Base-by-base conservation (phyloP, 2,113 vertebrate genomes). In the Aegotheles bennettii region DNA sequence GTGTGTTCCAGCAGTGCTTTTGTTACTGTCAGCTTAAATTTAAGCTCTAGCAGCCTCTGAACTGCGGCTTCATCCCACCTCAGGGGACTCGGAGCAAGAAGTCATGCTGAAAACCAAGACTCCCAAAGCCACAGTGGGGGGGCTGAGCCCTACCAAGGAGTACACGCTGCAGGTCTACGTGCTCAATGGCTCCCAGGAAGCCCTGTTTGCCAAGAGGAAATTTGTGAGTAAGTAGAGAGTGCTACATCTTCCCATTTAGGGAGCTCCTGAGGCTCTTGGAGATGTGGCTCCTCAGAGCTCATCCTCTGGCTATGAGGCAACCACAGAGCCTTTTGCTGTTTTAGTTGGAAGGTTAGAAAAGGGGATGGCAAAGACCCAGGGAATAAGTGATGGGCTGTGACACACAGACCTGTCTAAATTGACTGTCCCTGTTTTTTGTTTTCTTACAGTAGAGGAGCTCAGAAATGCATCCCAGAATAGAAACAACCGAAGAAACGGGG, bases 71-170 rank as follows among this genome's bases (percentile, higher is more conserved):
- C 79, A 84, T 91, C 70, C 84, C 61, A 84, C 94, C 94, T 25
- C 96, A 99, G 99, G 99, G 20, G 98, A 98, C 91, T 97, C 98
- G 0, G 99, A 99, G 89, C 99, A 99, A 29, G 99, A 99, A 95
- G 98, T 99, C 95, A 99, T 99, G 99, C 97, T 99, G 97, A 99
- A 98, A 79, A 99, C 99, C 92, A 99, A 98, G 25, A 98, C 98
- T 35, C 98, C 98, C 47, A 98, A 99, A 76, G 99, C 98, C 12
- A 99, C 99, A 0, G 99, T 99, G 54, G 99, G 98, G 6, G 99
- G 99, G 12, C 97, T 99, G 94, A 98, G 98, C 97, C 98, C 99
- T 64, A 96, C 96, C 64, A 99, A 99, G 96, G 99, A 98, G 82
- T 99, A 99, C 76, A 97, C 95, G 0, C 97, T 99, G 69, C 99